These are phyloP conservation scores for Andrena flavipes DNA, from an alignment of 2,888 invertebrate genomes.

Conservation along the genomic window DNA sequence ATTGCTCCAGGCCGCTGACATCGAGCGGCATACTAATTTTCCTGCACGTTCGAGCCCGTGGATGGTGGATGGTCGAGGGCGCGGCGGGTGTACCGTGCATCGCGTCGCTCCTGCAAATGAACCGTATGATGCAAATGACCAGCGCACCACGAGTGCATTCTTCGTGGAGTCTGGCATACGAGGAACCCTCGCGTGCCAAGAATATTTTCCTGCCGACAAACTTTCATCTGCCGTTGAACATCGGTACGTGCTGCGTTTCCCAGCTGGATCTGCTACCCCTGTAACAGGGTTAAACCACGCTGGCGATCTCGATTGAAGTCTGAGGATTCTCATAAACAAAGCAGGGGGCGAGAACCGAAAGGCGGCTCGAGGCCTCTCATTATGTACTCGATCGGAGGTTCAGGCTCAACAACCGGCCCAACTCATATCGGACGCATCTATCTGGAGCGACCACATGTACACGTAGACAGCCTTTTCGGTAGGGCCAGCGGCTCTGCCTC, in stretches of 20 bases:
- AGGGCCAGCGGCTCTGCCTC: conserved; percentile 4
- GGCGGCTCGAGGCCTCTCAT: conserved; percentile 61
- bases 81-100: too few relatives aligned
- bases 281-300: too few relatives aligned
- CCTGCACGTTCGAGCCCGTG: conserved; percentile 21
- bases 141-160: conserved; percentile 4
- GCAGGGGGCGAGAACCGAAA: too few relatives aligned
- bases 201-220: too few relatives aligned
- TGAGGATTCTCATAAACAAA: too few relatives aligned
- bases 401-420: conserved; percentile 61
- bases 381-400: conserved; percentile 59
- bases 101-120: conserved; percentile 12
- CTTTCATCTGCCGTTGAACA: too few relatives aligned
- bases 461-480: background rate
- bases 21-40: conserved; percentile 55
- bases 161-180: conserved; percentile 8
- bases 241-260: too few relatives aligned
- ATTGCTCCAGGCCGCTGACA: conserved; percentile 32
- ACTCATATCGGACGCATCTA: conserved; percentile 71
- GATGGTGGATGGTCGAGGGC: background rate
- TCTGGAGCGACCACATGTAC: conserved; percentile 69
- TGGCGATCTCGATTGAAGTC: too few relatives aligned
- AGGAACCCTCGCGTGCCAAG: too few relatives aligned
- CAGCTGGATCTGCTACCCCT: too few relatives aligned
- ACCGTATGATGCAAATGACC: conserved; percentile 14